Evolutionary conservation across 2,797 vertebrate species (phyloP), one percentile per base, ranked within the genome.

Genomic region (Poecile montanus): DNA sequence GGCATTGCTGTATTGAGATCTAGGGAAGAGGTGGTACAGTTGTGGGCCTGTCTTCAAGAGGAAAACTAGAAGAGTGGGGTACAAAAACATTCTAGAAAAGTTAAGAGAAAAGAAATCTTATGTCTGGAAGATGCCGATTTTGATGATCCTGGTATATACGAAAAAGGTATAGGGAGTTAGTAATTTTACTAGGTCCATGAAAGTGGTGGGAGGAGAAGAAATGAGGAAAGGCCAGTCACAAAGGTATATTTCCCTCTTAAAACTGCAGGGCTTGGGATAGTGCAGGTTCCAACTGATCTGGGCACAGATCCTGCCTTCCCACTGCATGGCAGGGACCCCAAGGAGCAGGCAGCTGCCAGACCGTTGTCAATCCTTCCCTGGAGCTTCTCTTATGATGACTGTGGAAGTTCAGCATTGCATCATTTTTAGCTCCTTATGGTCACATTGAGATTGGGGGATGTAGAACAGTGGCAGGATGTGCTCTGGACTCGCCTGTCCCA

Each of bases 371-470:
- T 76, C 30, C 42, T 89, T 63, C 27, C 23, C 50, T 56, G 72
- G 38, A 83, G 32, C 34, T 38, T 7, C 2, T 78, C 25, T 27
- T 45, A 17, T 26, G 27, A 6, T 1, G 2, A 8, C 77, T 40
- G 13, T 13, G n/a, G 53, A 32, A 45, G 36, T 53, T 72, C 6
- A 42, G 25, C 22, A 23, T 53, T 0, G 0, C 13, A 3, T 51
- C 7, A 2, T 5, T 82, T 74, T 85, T 36, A 53, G 38, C 22
- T 93, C 44, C 13, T 34, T 61, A 23, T 5, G 25, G 25, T 36
- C 16, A 5, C 0, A 0, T 11, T 27, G 68, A 50, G 25, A 12
- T 5, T 15, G 19, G 6, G 18, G 16, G 20, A 68, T 21, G 32
- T 54, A 25, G 66, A 45, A 18, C 32, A 53, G 67, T 2, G 1